Percentiles rank a stretch among this genome's conserved stretches.
Evolutionary conservation across 2,113 vertebrate species (phyloP).

Genomic region (Podilymbus podiceps): DNA sequence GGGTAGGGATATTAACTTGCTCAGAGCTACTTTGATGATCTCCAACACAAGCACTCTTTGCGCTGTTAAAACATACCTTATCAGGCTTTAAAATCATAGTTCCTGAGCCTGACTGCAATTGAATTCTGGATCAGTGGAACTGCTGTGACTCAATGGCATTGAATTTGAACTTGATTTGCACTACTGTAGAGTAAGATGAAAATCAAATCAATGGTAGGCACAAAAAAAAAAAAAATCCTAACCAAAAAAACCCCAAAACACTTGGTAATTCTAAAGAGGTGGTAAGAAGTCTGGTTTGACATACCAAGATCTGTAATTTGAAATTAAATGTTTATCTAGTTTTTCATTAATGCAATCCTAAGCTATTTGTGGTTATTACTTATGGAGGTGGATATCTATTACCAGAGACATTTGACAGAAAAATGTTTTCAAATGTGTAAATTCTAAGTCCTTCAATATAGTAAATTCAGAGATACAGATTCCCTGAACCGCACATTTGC

Average conservation of each 20-base stretch:
- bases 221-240: rapidly evolving
- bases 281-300: background rate
- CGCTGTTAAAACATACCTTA: background rate
- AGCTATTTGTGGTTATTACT: background rate
- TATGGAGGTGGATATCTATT: background rate
- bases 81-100: background rate
- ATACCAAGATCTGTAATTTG: background rate
- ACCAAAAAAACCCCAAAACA: no score
- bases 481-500: background rate
- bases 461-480: background rate
- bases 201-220: background rate
- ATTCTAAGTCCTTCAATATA: background rate
- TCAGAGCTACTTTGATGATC: background rate
- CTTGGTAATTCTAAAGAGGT: background rate
- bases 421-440: background rate
- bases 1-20: background rate
- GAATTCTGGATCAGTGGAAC: background rate
- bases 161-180: background rate
- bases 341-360: background rate
- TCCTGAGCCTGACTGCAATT: background rate
- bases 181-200: background rate
- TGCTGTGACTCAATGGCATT: background rate
- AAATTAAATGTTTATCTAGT: background rate
- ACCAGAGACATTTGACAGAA: background rate
- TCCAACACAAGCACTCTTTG: background rate